Evolutionary conservation across 2,888 invertebrate genomes (phyloP), one percentile per base, ranked within the genome.

Genomic region (Drosophila seclusa): DNA sequence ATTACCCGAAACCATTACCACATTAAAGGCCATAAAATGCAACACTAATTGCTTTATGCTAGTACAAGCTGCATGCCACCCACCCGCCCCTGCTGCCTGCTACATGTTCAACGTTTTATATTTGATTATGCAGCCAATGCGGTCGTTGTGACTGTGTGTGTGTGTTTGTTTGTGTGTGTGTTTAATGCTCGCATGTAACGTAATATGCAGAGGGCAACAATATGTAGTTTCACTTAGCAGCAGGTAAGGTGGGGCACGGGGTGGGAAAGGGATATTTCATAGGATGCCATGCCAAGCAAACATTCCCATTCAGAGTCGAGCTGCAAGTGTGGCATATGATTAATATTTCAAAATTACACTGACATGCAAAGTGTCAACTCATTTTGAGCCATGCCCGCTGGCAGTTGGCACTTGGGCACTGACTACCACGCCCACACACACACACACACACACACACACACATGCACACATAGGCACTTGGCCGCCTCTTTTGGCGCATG

Each of bases 1-100:
- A 87, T 87, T 87, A 87, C 87, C 90, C 90, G 77, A 87, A 90
- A 87, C 87, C 88, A 89, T 87, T 87, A 87, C 87, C 90, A 89
- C 90, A 87, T 87, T 87, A 90, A 90, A 87, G 87, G 90, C 87
- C 89, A 87, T 87, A 90, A 87, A 87, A 89, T 87, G 90, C 90
- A 87, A 89, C 90, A 87, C 90, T 87, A 87, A 87, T 87, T 90
- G 90, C 86, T 87, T 84, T 80, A 90, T 75, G 80, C 89, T 80
- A 82, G 77, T 32, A 61, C 76, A 49, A 58, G 24, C 55, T 31
- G 21, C 61, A 29, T 36, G 11, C n/a, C 16, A 29, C 16, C n/a
- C 65, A n/a, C 21, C 34, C 29, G 4, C 55, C 18, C 21, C 24
- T 24, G 29, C n/a, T 2, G 31, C 13, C 8, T 27, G 10, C 66